These are phyloP conservation scores for Epinotia bilunana DNA, from an alignment of 2,888 invertebrate genomes.

Conservation along the genomic window DNA sequence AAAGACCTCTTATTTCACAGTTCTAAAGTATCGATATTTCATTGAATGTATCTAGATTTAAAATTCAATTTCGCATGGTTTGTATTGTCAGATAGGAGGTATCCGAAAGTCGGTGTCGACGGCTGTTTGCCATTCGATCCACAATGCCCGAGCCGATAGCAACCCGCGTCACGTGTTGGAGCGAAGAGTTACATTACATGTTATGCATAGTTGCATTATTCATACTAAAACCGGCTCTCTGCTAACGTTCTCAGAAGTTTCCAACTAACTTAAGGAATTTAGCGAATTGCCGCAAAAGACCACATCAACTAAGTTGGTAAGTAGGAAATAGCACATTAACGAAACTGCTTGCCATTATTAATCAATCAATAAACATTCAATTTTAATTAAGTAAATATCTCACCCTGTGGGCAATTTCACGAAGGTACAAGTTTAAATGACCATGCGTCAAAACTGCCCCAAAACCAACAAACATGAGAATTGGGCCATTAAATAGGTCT, in stretches of 20 bases:
- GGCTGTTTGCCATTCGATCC: constrained; percentile 63
- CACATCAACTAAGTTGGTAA: not conserved
- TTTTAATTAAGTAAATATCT: too few relatives aligned
- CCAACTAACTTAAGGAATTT: constrained; percentile 31
- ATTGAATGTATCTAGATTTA: not conserved
- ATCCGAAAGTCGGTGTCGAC: constrained; percentile 20
- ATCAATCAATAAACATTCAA: not conserved
- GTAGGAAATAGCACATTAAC: not conserved
- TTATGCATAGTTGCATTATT: constrained; percentile 78
- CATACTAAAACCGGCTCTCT: constrained; percentile 53
- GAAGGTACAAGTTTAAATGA: too few relatives aligned
- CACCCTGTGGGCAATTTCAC: too few relatives aligned
- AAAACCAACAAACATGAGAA: too few relatives aligned
- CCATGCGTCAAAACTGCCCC: too few relatives aligned
- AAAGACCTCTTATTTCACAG: not conserved
- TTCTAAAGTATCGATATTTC: not conserved
- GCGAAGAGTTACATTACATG: constrained; percentile 70
- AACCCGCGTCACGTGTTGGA: constrained; percentile 71
- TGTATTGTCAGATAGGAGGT: not conserved
- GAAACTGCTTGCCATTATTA: not conserved
- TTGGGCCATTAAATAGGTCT: too few relatives aligned
- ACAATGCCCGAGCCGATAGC: constrained; percentile 67
- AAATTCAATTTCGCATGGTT: not conserved
- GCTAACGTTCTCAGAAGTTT: constrained; percentile 39
- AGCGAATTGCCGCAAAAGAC: not conserved